Evolutionary conservation across 2,113 vertebrate genomes (phyloP).

Genomic region (Leucosticte australis): DNA sequence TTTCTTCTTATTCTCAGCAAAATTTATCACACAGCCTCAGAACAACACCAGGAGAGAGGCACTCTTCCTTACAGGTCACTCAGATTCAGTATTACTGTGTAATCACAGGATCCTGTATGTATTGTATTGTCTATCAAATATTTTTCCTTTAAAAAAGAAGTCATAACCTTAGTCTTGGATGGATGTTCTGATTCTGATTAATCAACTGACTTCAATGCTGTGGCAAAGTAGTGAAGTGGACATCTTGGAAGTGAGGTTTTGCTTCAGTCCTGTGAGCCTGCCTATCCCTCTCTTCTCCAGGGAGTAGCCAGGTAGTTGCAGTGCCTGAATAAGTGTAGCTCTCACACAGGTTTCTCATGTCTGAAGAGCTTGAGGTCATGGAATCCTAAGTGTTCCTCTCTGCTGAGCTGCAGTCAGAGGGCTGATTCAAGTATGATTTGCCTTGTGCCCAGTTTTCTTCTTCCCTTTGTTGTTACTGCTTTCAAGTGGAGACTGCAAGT

Average conservation of each 20-base stretch:
- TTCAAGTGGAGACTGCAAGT: neutral
- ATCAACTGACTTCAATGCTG: neutral
- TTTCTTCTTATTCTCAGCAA: neutral
- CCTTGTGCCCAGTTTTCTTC: neutral
- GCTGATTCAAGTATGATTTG: neutral
- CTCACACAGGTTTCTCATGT: neutral
- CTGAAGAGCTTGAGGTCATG: neutral
- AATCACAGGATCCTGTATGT: neutral
- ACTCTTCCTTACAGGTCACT: neutral
- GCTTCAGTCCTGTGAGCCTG: neutral
- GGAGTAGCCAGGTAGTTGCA: neutral
- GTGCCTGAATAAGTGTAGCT: neutral
- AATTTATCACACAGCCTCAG: neutral
- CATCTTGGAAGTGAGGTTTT: neutral
- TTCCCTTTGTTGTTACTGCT: neutral
- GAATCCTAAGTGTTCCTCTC: neutral
- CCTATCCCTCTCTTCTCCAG: neutral
- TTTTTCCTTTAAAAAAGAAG: neutral
- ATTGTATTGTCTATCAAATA: neutral
- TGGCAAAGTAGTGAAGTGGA: neutral
- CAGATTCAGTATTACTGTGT: neutral
- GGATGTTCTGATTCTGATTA: neutral
- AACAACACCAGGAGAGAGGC: neutral
- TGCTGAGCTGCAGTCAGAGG: neutral
- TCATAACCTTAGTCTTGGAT: neutral